Evolutionary conservation across 92 coral and sea anemone species (phyloP).

Genomic region (Paramuricea clavata): DNA sequence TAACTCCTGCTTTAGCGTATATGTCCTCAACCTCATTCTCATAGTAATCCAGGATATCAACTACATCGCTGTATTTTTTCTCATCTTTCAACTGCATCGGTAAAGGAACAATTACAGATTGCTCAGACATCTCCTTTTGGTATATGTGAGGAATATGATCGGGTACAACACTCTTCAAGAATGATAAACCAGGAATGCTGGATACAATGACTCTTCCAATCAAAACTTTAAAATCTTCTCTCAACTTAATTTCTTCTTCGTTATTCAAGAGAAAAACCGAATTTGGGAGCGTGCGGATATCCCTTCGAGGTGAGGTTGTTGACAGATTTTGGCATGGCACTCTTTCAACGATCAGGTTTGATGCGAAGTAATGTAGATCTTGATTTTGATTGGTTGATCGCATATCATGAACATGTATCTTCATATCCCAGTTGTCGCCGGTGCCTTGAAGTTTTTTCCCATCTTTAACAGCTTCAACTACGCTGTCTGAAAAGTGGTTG

Average conservation of each 20-base stretch:
- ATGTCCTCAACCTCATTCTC: neutral
- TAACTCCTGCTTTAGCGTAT: neutral
- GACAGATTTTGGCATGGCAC: neutral
- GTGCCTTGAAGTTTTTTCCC: neutral
- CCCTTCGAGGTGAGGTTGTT: neutral
- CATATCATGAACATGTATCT: neutral
- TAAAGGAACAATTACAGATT: slow-evolving; percentile 64
- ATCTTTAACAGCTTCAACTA: neutral
- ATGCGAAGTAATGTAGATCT: neutral
- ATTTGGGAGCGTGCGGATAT: neutral
- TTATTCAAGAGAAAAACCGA: neutral
- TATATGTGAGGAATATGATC: neutral
- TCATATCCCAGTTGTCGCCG: neutral
- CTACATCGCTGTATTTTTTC: neutral
- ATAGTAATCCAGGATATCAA: neutral
- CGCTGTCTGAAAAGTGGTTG: neutral
- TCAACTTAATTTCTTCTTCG: neutral
- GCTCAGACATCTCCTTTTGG: slow-evolving; percentile 46
- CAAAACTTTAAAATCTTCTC: neutral
- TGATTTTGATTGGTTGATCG: neutral
- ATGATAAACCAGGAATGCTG: neutral
- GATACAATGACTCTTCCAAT: neutral
- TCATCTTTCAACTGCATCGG: slow-evolving; percentile 42
- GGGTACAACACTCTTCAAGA: neutral
- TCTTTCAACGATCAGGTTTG: neutral